Base-by-base conservation (phyloP, 1,140 invertebrate species). In the Trachelipus rathkii region DNA sequence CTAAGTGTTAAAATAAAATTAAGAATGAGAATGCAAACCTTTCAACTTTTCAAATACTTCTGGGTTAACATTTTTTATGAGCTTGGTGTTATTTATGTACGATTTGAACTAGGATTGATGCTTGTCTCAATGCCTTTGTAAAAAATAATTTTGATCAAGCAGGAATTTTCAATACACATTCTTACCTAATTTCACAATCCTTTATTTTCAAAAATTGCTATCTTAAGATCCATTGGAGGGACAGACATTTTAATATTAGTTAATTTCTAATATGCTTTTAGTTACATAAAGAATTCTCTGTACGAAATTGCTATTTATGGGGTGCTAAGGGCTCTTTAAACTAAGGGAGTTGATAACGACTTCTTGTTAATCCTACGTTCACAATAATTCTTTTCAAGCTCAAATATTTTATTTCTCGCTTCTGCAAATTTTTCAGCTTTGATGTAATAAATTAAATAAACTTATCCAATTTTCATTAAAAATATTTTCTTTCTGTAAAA, bases 41-140 rank as follows among this genome's bases (percentile, higher is more conserved):
- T 90, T 90, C 79, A 93, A 92, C 73, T 94, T 88, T 75, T 96
- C 92, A 70, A 94, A 89, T 79, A 93, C 92, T 53, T 89, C 90
- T 0, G 90, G 84, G 10, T 92, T 92, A 44, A 98, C 84, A 82
- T 97, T 94, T 80, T n/a, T 91, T 89, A 45, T 92, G 89, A 0
- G 92, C 91, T 4, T 84, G 82, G 46, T 87, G 76, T n/a, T n/a
- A n/a, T n/a, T n/a, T n/a, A 81, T 92, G 83, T n/a, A n/a, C n/a
- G 89, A 86, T 69, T 85, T 87, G 21, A 89, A 87, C n/a, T 8
- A 97, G 86, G 0, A 90, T n/a, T n/a, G 86, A 66, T n/a, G 90
- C 88, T 72, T 91, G 85, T 70, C 91, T 87, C 88, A 10, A 94
- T 86, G 69, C 90, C 91, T 81, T 89, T 89, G 75, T 91, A 89